These are phyloP conservation scores for Laupala kohalensis DNA, from an alignment of 1,140 invertebrate species.

Conservation along the genomic window DNA sequence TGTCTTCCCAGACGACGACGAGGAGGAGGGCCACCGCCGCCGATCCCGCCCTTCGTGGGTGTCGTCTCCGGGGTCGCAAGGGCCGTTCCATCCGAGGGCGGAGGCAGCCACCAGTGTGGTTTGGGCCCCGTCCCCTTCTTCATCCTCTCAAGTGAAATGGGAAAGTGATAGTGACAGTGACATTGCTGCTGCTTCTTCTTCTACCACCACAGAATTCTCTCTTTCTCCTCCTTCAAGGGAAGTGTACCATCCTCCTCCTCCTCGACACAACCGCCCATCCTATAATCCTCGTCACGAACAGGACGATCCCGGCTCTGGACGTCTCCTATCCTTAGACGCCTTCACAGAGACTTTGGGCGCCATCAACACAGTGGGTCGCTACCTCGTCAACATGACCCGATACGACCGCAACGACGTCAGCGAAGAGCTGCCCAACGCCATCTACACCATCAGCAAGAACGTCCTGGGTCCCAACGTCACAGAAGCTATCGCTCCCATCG, in stretches of 20 bases:
- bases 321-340: constrained; percentile 28
- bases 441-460: constrained; percentile 69
- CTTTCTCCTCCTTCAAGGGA: too few relatives aligned
- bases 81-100: not conserved
- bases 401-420: constrained; percentile 22
- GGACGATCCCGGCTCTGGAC: constrained; percentile 21
- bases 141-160: too few relatives aligned
- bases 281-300: constrained; percentile 15
- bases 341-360: constrained; percentile 49
- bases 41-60: too few relatives aligned
- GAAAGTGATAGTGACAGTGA: too few relatives aligned
- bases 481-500: constrained; percentile 59
- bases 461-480: constrained; percentile 66
- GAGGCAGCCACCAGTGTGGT: too few relatives aligned
- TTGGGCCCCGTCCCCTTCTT: not conserved
- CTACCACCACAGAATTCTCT: too few relatives aligned
- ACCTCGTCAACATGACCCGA: constrained; percentile 64
- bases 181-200: too few relatives aligned
- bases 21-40: too few relatives aligned
- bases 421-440: constrained; percentile 49
- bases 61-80: not conserved
- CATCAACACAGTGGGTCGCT: constrained; percentile 67
- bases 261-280: too few relatives aligned
- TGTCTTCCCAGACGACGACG: not conserved
- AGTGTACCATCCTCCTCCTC: too few relatives aligned